Evolutionary conservation across 2,797 vertebrate species (phyloP), one percentile per base, ranked within the genome.

Genomic region (Falco columbarius): DNA sequence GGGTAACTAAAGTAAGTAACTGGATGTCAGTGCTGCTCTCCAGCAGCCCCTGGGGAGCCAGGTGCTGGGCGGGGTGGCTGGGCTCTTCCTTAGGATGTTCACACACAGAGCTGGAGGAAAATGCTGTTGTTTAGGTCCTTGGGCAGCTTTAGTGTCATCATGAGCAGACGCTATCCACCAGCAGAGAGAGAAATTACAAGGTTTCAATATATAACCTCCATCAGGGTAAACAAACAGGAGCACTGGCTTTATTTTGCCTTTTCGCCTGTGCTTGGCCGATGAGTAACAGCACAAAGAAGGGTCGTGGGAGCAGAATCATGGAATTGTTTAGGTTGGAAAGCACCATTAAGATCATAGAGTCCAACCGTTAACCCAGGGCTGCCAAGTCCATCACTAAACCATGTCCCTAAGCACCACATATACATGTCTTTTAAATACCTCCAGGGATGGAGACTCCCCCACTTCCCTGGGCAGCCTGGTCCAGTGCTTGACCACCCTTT

Each of bases 31-130:
- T 12, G 62, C 56, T 81, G 11, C 23, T 32, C 42, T 38, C 79
- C 83, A 52, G 90, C 75, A 91, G 77, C 49, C 49, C 27, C 0
- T 19, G 46, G 32, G 34, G n/a, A 81, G 61, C 23, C 1, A 13
- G 19, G 18, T 30, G 29, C 63, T 38, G 0, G 0, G 32, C 1
- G 3, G 38, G 36, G 30, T 0, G 3, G 6, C 73, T 63, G 42
- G 30, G 79, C 72, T 49, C 56, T 32, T 27, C 42, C 55, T 54
- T 17, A 8, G 70, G 61, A 6, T 72, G 61, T n/a, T 70, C 38
- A 17, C 15, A 10, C 16, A n/a, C 2, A 0, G 42, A 52, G 14
- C 14, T 20, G 46, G 70, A 55, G 55, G 9, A 44, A 34, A 90
- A 49, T 2, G 29, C n/a, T 71, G 66, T 75, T 61, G 38, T n/a